Evolutionary conservation across 2,888 invertebrate genomes (phyloP).

Genomic region (Trilocha varians): DNA sequence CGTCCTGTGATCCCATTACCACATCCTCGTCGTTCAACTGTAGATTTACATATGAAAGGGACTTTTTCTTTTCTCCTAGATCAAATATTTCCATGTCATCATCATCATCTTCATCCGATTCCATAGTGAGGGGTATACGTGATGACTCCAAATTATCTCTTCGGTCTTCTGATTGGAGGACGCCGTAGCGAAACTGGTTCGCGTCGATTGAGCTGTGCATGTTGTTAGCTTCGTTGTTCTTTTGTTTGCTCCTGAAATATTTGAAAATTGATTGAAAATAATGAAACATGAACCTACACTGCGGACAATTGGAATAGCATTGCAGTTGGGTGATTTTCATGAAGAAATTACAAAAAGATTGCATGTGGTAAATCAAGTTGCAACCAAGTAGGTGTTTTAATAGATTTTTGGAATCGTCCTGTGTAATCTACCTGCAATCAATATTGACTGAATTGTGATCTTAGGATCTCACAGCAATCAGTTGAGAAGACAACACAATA

Average conservation of each 20-base stretch:
- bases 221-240: constrained; percentile 40
- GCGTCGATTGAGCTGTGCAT: constrained; percentile 44
- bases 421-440: no score
- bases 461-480: no score
- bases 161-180: constrained; percentile 58
- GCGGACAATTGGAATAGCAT: no score
- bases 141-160: constrained; percentile 59
- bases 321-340: no score
- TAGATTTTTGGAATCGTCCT: no score
- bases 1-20: constrained; percentile 34
- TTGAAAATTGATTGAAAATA: neutral
- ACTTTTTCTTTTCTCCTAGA: constrained; percentile 58
- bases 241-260: constrained; percentile 50
- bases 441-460: no score
- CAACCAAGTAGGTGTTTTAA: no score
- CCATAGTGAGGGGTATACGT: constrained; percentile 59
- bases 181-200: constrained; percentile 67
- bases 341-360: no score
- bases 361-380: no score
- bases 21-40: constrained; percentile 55
- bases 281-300: neutral
- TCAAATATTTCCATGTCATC: constrained; percentile 68
- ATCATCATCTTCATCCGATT: constrained; percentile 66
- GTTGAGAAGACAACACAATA: no score
- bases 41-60: constrained; percentile 58